Evolutionary conservation across 2,797 vertebrate genomes (phyloP).

Genomic region (Menidia menidia): DNA sequence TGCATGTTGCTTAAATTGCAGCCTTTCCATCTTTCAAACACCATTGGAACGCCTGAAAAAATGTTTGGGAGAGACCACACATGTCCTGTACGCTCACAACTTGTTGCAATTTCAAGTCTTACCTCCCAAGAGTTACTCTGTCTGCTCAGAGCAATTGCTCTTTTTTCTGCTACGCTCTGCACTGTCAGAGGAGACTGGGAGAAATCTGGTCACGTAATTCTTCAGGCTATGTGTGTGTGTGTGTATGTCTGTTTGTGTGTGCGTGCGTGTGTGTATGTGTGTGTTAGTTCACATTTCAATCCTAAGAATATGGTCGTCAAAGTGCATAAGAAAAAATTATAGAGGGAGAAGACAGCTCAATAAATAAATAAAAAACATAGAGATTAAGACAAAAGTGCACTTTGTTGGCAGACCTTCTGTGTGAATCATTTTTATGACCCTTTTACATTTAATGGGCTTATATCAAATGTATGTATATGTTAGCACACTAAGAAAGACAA

Average conservation of each 20-base stretch:
- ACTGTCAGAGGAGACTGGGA: conserved; percentile 30
- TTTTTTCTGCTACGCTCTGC: conserved; percentile 7
- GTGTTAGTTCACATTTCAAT: conserved; percentile 19
- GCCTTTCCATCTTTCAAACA: conserved; percentile 56
- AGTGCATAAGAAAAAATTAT: conserved; percentile 21
- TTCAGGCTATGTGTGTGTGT: too few relatives aligned
- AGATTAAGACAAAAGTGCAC: conserved; percentile 3
- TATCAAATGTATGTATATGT: conserved; percentile 19
- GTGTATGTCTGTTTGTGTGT: too few relatives aligned
- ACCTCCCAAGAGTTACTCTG: conserved; percentile 10
- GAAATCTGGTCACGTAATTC: conserved; percentile 33
- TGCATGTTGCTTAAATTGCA: conserved; percentile 37
- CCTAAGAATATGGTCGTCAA: conserved; percentile 29
- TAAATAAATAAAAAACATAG: conserved; percentile 13
- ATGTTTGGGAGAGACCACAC: conserved; percentile 67
- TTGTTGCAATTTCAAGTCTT: conserved; percentile 26
- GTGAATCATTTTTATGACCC: conserved; percentile 37
- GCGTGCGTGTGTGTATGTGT: conserved; percentile 1
- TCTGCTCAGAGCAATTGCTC: background rate
- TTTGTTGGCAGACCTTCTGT: background rate
- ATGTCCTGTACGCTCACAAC: conserved; percentile 27
- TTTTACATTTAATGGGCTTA: conserved; percentile 29
- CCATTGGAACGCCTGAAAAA: conserved; percentile 57
- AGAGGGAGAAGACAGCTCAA: background rate
- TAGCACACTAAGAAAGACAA: background rate